A percentile compares a stretch with the other conserved stretches of the same genome.
phyloP scores from a whole-genome alignment of 92 coral and sea anemone species.

The Parazoanthus darwini region DNA sequence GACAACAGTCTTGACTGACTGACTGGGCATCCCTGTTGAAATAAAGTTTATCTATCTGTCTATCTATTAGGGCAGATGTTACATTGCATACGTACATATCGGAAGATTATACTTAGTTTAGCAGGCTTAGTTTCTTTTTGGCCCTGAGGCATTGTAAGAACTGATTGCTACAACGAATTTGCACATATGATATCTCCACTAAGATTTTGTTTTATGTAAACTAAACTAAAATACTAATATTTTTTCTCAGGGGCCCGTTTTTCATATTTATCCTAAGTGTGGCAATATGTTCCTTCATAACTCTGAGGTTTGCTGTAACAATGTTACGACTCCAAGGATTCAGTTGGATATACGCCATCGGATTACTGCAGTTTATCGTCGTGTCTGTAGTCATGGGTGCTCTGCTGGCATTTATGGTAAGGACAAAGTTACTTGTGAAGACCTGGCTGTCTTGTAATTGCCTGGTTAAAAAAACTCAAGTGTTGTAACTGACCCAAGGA shows the following conservation, averaged over 20 bases:
- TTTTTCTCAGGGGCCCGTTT: conserved; percentile 76
- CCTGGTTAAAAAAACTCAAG: too few relatives aligned
- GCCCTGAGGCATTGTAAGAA: too few relatives aligned
- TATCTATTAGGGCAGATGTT: too few relatives aligned
- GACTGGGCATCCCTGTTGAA: too few relatives aligned
- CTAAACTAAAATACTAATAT: neutral
- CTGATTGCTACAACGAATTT: neutral
- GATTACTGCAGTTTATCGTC: conserved; percentile 73
- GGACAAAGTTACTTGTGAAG: neutral
- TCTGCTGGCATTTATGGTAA: conserved; percentile 79
- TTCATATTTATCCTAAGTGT: conserved; percentile 75
- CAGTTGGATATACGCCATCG: conserved; percentile 68
- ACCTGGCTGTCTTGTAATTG: neutral
- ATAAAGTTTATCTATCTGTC: too few relatives aligned
- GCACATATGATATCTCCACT: too few relatives aligned
- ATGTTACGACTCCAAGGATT: conserved; percentile 77
- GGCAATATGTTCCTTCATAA: conserved; percentile 58
- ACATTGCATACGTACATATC: too few relatives aligned
- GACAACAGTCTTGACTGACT: too few relatives aligned
- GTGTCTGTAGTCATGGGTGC: conserved; percentile 67
- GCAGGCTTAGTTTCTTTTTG: too few relatives aligned
- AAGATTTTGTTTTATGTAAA: too few relatives aligned
- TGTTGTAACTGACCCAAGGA: too few relatives aligned
- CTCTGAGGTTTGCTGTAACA: conserved; percentile 76
- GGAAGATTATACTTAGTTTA: too few relatives aligned